Percentiles rank a stretch among this genome's conserved stretches.
Conservation (phyloP, 2,888 invertebrate species). For the Apomyelois bistriatella region DNA sequence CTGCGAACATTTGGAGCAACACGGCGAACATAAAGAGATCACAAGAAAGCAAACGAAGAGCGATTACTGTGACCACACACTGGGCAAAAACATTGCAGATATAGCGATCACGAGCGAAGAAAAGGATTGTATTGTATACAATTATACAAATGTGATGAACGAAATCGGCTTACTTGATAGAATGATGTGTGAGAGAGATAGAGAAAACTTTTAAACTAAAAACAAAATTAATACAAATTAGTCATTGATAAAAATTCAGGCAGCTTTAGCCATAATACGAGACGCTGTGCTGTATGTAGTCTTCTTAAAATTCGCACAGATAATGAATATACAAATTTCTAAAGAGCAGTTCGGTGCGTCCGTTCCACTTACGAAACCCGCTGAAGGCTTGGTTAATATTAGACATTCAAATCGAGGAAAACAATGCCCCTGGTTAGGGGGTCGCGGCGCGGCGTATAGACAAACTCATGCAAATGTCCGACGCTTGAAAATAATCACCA, state of each 20-base stretch:
- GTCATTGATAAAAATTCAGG: too few relatives aligned
- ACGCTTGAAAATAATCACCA: slow-evolving; percentile 56
- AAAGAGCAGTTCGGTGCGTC: slow-evolving; percentile 35
- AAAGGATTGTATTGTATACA: too few relatives aligned
- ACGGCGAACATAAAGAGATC: neutral
- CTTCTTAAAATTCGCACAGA: too few relatives aligned
- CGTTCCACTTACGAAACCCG: slow-evolving; percentile 65
- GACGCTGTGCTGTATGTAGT: too few relatives aligned
- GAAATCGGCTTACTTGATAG: too few relatives aligned
- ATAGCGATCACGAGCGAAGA: too few relatives aligned
- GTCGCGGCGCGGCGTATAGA: slow-evolving; percentile 49
- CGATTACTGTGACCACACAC: neutral
- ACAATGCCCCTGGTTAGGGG: slow-evolving; percentile 66
- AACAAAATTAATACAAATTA: too few relatives aligned
- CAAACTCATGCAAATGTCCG: slow-evolving; percentile 60
- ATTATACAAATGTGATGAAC: too few relatives aligned
- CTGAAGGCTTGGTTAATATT: slow-evolving; percentile 58
- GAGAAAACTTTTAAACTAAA: too few relatives aligned
- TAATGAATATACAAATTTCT: slow-evolving; percentile 38
- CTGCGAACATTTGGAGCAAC: neutral
- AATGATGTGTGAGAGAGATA: too few relatives aligned
- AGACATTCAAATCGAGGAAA: slow-evolving; percentile 61
- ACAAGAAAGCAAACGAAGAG: neutral
- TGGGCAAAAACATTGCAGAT: neutral
- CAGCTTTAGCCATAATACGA: too few relatives aligned